A percentile compares a stretch with the other conserved stretches of the same genome.
These are phyloP conservation scores for Isotomurus palustris DNA, from an alignment of 2,888 invertebrate species.

Conservation along the genomic window DNA sequence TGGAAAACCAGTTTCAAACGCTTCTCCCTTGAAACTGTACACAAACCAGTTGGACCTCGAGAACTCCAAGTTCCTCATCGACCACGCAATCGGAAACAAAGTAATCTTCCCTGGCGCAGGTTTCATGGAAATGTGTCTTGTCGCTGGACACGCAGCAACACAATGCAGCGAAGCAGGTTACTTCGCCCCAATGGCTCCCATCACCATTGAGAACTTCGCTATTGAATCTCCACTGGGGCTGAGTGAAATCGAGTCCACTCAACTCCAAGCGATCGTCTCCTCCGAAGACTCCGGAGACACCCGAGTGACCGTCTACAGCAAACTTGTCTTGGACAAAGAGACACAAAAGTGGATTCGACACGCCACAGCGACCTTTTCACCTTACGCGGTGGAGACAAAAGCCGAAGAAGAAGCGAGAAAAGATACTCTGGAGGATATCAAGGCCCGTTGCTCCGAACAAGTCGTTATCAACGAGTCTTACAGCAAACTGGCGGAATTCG, in stretches of 20 bases:
- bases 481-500: constrained; percentile 11
- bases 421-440: not conserved
- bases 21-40: constrained; percentile 7
- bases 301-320: constrained; percentile 12
- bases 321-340: constrained; percentile 4
- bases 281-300: constrained; percentile 12
- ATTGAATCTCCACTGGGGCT: constrained; percentile 8
- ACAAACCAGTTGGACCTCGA: constrained; percentile 1
- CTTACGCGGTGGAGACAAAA: constrained; percentile 4
- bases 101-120: constrained; percentile 24
- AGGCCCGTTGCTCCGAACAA: not conserved
- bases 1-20: constrained; percentile 12
- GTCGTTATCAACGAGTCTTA: constrained; percentile 8
- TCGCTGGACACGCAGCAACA: constrained; percentile 8
- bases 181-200: constrained; percentile 2
- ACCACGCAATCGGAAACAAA: constrained; percentile 15
- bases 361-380: constrained; percentile 18
- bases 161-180: not conserved
- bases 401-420: not conserved
- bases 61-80: constrained; percentile 4
- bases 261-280: constrained; percentile 5
- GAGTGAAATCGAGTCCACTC: not conserved
- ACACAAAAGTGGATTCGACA: constrained; percentile 15
- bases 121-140: constrained; percentile 19
- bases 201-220: not conserved